Evolutionary conservation across 2,113 vertebrate species (phyloP).

Genomic region (Neodontobutis hainanensis): DNA sequence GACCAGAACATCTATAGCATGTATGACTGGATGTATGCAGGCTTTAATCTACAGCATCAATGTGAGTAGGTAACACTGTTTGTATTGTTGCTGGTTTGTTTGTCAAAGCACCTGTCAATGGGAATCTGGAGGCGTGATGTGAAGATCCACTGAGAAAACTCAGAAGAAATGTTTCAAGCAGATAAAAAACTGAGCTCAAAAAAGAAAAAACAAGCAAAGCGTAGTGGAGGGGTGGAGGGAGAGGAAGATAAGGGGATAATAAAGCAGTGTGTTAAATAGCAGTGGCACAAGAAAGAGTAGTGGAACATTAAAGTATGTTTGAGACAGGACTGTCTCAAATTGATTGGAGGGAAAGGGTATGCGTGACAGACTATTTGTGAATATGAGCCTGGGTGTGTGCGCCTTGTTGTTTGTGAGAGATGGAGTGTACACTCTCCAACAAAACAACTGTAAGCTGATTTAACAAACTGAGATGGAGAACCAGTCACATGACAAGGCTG

Average conservation of each 20-base stretch:
- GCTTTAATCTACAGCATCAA: not conserved
- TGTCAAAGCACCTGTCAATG: slow-evolving; percentile 43
- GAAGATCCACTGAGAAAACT: slow-evolving; percentile 27
- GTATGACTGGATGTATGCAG: not conserved
- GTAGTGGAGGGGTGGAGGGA: slow-evolving; percentile 5
- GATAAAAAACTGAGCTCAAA: slow-evolving; percentile 35
- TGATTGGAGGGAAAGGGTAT: slow-evolving; percentile 62
- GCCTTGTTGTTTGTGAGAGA: slow-evolving; percentile 19
- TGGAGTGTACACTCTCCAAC: not conserved
- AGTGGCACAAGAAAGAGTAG: slow-evolving; percentile 64
- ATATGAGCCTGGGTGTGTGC: slow-evolving; percentile 14
- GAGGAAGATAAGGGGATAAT: slow-evolving; percentile 70
- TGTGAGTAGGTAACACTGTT: not conserved
- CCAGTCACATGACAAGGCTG: too few relatives aligned
- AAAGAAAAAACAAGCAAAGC: not conserved
- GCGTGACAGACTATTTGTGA: slow-evolving; percentile 58
- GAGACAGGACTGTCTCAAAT: slow-evolving; percentile 68
- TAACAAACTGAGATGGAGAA: too few relatives aligned
- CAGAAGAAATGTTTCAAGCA: slow-evolving; percentile 17
- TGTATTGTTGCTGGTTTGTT: slow-evolving; percentile 1
- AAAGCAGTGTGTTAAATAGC: slow-evolving; percentile 66
- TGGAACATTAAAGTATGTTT: slow-evolving; percentile 73
- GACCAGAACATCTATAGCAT: not conserved
- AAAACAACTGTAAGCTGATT: too few relatives aligned
- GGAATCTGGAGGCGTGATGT: slow-evolving; percentile 39